phyloP scores from a whole-genome alignment of 2,113 vertebrate species.

The Pampusana beccarii region DNA sequence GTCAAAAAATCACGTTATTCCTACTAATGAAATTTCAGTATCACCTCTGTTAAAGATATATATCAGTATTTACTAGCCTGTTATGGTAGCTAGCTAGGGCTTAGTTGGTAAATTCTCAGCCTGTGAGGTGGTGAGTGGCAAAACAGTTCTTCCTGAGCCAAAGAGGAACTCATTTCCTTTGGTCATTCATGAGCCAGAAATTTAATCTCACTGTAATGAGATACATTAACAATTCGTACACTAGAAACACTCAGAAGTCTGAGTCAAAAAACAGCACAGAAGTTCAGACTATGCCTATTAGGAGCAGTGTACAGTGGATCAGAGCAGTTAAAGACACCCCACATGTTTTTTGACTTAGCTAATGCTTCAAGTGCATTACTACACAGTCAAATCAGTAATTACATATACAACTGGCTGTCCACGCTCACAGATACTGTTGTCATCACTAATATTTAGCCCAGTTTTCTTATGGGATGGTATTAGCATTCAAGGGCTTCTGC shows the following conservation, averaged over 20 bases:
- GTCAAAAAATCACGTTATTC: not conserved
- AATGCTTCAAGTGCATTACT: not conserved
- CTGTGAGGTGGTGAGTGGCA: not conserved
- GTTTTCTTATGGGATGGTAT: not conserved
- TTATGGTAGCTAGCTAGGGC: fast-evolving
- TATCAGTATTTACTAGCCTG: not conserved
- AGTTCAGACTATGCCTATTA: not conserved
- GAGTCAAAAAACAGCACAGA: not conserved
- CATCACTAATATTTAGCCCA: not conserved
- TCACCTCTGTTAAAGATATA: not conserved
- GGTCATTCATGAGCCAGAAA: not conserved
- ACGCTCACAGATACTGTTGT: not conserved
- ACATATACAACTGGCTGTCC: not conserved
- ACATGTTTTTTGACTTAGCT: not conserved
- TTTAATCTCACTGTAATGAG: not conserved
- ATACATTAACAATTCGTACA: not conserved
- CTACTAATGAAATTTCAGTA: not conserved
- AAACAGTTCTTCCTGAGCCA: not conserved
- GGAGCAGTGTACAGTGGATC: not conserved
- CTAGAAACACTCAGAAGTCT: not conserved
- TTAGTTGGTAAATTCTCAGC: not conserved
- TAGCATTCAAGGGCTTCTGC: not conserved
- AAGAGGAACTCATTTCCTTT: not conserved
- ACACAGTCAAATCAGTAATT: not conserved
- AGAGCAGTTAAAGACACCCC: fast-evolving